Conservation (phyloP, 2,113 vertebrate genomes). For the Cairina moschata region DNA sequence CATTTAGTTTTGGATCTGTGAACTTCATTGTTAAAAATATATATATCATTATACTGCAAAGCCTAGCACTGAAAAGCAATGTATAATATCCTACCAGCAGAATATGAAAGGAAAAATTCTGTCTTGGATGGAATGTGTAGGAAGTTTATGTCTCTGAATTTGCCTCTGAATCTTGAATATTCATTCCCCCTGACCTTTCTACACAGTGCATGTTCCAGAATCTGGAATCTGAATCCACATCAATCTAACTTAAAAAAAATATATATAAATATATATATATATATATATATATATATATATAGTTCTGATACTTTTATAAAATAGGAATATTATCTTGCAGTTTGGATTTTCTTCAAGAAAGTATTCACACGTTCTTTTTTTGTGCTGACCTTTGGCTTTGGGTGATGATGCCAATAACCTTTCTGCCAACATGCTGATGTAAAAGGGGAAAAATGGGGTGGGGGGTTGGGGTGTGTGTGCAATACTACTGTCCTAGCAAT, state of each 20-base stretch:
- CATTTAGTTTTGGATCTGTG: not conserved
- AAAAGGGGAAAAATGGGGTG: constrained; percentile 25
- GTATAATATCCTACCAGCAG: constrained; percentile 4
- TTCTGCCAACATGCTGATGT: constrained; percentile 59
- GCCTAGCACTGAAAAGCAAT: not conserved
- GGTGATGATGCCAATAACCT: constrained; percentile 39
- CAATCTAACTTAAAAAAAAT: not conserved
- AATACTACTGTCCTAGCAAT: constrained; percentile 58
- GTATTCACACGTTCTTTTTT: constrained; percentile 11
- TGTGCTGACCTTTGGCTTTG: constrained; percentile 55
- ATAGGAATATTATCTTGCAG: not conserved
- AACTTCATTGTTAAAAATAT: not conserved
- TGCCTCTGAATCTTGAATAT: constrained; percentile 50
- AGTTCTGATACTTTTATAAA: not conserved
- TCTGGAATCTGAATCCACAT: constrained; percentile 38
- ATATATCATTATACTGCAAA: not conserved
- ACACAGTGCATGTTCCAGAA: not conserved
- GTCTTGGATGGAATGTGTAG: constrained; percentile 41
- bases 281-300: too few species aligned
- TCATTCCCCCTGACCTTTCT: constrained; percentile 51
- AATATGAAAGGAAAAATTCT: constrained; percentile 58
- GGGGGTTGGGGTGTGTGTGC: not conserved
- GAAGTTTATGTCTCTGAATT: constrained; percentile 45
- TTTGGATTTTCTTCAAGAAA: constrained; percentile 45
- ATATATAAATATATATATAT: too few species aligned